Conservation (phyloP, 2,888 invertebrate genomes). For the Acanthosepion lycidas region DNA sequence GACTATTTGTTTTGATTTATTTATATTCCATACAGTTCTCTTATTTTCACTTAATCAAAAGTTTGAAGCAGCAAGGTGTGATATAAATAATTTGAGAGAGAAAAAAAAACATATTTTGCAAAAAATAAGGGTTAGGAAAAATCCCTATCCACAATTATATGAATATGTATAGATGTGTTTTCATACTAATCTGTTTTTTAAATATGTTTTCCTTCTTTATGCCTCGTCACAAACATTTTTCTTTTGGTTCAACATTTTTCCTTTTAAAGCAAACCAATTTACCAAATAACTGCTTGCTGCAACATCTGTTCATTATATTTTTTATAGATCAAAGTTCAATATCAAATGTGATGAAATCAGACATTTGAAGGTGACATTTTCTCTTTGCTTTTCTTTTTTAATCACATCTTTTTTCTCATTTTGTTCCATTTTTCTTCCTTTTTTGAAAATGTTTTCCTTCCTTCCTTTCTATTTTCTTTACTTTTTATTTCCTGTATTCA, state of each 20-base stretch:
- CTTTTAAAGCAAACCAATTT: constrained; percentile 33
- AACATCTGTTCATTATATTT: constrained; percentile 1
- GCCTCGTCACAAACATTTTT: background rate
- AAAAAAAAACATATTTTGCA: background rate
- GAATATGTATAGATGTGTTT: background rate
- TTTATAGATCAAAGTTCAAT: background rate
- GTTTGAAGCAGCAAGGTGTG: background rate
- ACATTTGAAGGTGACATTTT: background rate
- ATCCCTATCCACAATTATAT: background rate
- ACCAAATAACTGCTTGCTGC: background rate
- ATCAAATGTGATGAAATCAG: background rate
- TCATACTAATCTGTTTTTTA: background rate
- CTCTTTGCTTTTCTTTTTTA: background rate
- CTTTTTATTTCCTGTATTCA: too few species aligned
- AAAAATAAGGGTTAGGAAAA: background rate
- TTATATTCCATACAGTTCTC: background rate
- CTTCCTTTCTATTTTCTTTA: too few species aligned
- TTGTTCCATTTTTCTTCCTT: too few species aligned
- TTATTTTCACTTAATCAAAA: background rate
- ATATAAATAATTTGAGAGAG: background rate
- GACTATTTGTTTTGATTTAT: background rate
- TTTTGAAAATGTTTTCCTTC: too few species aligned
- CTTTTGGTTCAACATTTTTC: constrained; percentile 2
- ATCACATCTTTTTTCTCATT: too few species aligned
- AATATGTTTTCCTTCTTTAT: background rate